Evolutionary conservation across 1,140 invertebrate species (phyloP).

Genomic region (Cataglyphis hispanica): DNA sequence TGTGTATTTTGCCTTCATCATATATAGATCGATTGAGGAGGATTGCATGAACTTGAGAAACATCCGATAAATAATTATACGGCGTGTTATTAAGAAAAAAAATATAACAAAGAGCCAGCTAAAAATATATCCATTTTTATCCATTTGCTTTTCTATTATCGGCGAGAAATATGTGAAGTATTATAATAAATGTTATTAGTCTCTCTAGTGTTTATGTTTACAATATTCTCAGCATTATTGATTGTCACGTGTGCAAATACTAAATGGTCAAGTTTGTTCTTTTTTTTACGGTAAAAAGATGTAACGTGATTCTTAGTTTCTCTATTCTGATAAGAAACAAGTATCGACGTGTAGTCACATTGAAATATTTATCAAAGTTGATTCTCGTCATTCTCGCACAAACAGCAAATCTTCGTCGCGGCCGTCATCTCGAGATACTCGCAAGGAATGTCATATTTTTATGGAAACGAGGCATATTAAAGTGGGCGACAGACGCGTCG

Average conservation of each 20-base stretch:
- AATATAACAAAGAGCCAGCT: neutral
- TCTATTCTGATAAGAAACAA: neutral
- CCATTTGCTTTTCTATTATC: neutral
- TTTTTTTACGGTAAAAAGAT: neutral
- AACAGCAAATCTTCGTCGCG: neutral
- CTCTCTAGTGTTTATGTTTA: neutral
- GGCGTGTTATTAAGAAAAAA: neutral
- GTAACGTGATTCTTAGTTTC: neutral
- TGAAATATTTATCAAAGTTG: slow-evolving; percentile 27
- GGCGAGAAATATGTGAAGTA: neutral
- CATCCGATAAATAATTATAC: slow-evolving; percentile 43
- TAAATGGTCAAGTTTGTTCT: neutral
- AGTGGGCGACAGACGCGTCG: slow-evolving; percentile 29
- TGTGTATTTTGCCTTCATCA: slow-evolving; percentile 53
- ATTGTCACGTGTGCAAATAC: neutral
- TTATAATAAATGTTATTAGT: neutral
- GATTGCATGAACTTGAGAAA: slow-evolving; percentile 19
- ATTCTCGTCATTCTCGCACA: slow-evolving; percentile 34
- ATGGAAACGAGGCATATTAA: slow-evolving; percentile 71
- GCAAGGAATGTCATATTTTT: slow-evolving; percentile 48
- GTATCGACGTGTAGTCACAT: slow-evolving; percentile 22
- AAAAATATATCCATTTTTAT: neutral
- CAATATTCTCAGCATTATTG: neutral
- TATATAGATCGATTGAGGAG: slow-evolving; percentile 40
- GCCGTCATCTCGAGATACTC: slow-evolving; percentile 3